Evolutionary conservation across 2,888 invertebrate species (phyloP).

Genomic region (Aspidapion aeneum): DNA sequence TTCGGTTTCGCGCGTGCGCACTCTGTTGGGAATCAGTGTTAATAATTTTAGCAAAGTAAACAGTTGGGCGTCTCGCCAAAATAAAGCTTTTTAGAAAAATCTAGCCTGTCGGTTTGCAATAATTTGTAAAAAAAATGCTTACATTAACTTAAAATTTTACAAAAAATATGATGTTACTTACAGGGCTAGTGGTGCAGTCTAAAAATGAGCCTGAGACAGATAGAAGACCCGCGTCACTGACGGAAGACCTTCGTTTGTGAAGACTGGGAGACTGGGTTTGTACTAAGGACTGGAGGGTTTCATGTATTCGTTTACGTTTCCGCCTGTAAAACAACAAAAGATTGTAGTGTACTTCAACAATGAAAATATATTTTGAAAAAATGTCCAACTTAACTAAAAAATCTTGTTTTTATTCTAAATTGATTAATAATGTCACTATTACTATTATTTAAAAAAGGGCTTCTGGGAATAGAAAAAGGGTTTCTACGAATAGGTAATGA

Average conservation of each 20-base stretch:
- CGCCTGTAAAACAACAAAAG: conserved; percentile 47
- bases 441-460: too few relatives aligned
- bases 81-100: too few relatives aligned
- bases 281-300: conserved; percentile 55
- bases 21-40: too few relatives aligned
- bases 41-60: too few relatives aligned
- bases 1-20: too few relatives aligned
- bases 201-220: conserved; percentile 86
- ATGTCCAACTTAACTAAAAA: background rate
- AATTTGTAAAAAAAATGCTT: too few relatives aligned
- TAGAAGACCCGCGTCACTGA: conserved; percentile 79
- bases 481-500: too few relatives aligned
- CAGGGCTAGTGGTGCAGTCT: conserved; percentile 83
- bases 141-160: too few relatives aligned
- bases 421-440: too few relatives aligned
- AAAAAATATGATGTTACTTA: conserved; percentile 52
- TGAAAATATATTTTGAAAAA: background rate
- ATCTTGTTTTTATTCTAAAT: background rate
- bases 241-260: conserved; percentile 80
- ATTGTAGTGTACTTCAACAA: background rate
- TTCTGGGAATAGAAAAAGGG: too few relatives aligned
- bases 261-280: conserved; percentile 54
- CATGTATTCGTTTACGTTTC: conserved; percentile 77
- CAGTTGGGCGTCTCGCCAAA: too few relatives aligned
- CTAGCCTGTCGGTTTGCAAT: too few relatives aligned